These are phyloP conservation scores for Maccullochella peelii DNA, from an alignment of 2,113 vertebrate species.

Conservation along the genomic window DNA sequence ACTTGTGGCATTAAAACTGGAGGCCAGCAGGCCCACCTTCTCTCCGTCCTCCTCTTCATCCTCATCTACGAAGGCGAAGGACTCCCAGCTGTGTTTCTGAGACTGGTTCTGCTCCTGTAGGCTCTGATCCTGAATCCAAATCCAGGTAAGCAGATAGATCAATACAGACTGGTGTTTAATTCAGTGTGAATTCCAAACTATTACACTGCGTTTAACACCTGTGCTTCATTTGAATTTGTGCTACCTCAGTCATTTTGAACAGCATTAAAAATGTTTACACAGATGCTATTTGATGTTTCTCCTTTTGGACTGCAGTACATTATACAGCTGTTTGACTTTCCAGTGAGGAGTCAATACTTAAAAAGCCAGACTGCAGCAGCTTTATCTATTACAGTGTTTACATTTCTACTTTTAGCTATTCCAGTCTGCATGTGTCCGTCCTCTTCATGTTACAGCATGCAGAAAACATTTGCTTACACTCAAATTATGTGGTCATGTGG, in stretches of 20 bases:
- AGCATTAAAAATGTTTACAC: background rate
- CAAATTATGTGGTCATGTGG: background rate
- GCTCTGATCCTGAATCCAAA: constrained; percentile 79
- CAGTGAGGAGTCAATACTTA: background rate
- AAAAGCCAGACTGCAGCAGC: background rate
- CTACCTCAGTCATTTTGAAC: background rate
- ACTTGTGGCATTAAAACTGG: background rate
- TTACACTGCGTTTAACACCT: background rate
- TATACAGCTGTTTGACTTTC: background rate
- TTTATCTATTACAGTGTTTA: background rate
- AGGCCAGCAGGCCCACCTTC: constrained; percentile 48
- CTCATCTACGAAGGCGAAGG: constrained; percentile 93
- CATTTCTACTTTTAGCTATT: background rate
- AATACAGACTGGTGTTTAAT: background rate
- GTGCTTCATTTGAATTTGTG: background rate
- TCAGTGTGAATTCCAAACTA: background rate
- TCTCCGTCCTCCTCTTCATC: constrained; percentile 65
- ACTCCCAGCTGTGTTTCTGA: constrained; percentile 81
- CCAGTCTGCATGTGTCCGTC: background rate
- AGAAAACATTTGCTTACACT: background rate
- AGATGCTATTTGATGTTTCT: background rate
- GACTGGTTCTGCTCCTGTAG: constrained; percentile 60
- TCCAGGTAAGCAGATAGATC: constrained; percentile 56
- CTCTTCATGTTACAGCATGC: background rate
- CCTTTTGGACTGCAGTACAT: no score